Conservation (phyloP, 2,888 invertebrate genomes). For the Thymelicus lineola region DNA sequence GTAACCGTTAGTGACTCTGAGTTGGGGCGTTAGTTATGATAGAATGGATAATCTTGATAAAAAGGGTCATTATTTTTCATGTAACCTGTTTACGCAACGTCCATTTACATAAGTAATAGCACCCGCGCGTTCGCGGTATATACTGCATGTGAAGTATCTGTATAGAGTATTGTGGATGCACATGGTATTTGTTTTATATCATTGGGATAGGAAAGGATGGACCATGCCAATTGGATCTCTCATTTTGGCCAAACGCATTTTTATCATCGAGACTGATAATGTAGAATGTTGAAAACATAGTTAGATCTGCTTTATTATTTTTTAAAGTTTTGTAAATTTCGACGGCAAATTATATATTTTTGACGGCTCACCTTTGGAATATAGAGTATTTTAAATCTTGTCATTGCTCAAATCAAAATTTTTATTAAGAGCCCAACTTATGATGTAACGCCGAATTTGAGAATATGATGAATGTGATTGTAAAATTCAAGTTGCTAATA, state of each 20-base stretch:
- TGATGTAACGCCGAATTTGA: conserved; percentile 72
- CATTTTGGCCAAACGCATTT: conserved; percentile 82
- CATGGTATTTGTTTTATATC: conserved; percentile 61
- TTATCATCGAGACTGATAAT: conserved; percentile 82
- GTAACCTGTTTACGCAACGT: too few relatives aligned
- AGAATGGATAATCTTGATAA: too few relatives aligned
- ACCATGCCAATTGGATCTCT: conserved; percentile 76
- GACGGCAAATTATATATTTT: conserved; percentile 78
- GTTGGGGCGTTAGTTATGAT: too few relatives aligned
- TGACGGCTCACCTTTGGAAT: conserved; percentile 81
- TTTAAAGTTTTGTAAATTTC: conserved; percentile 72
- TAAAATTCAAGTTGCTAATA: conserved; percentile 72
- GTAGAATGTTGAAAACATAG: conserved; percentile 79
- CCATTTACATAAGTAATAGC: neutral
- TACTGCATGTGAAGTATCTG: conserved; percentile 63
- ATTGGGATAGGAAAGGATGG: conserved; percentile 56
- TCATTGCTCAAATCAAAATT: conserved; percentile 81
- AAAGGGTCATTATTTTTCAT: neutral
- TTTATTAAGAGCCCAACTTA: conserved; percentile 77
- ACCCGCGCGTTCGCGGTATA: neutral
- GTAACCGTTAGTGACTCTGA: too few relatives aligned
- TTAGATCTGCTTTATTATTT: conserved; percentile 82
- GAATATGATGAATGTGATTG: conserved; percentile 67
- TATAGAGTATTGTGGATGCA: conserved; percentile 64
- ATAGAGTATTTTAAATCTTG: conserved; percentile 73